Percentiles rank a stretch among this genome's conserved stretches.
These are phyloP conservation scores for Drosophila neocordata DNA, from an alignment of 1,140 invertebrate genomes.

Conservation along the genomic window DNA sequence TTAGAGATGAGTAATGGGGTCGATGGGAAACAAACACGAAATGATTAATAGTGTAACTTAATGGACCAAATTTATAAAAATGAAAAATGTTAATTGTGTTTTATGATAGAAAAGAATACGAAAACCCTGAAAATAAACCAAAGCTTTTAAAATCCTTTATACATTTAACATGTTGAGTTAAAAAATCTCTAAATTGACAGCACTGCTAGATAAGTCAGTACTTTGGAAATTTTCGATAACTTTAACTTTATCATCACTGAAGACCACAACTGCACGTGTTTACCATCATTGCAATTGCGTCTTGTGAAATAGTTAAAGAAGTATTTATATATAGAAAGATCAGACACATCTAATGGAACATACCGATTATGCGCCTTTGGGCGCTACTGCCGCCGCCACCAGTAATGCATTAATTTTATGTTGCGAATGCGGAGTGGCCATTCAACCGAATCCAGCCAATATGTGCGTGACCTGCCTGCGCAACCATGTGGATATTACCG, in stretches of 20 bases:
- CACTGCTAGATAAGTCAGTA: background rate
- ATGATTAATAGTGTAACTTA: too few relatives aligned
- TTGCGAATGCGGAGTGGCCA: slow-evolving; percentile 91
- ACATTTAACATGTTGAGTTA: background rate
- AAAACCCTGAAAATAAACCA: too few relatives aligned
- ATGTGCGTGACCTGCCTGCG: slow-evolving; percentile 98
- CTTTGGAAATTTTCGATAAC: background rate
- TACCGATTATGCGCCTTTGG: slow-evolving; percentile 44
- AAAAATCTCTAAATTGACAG: background rate
- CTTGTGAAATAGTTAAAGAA: slow-evolving; percentile 20
- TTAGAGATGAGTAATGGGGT: background rate
- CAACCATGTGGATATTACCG: slow-evolving; percentile 96
- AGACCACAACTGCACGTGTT: slow-evolving; percentile 49
- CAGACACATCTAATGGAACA: slow-evolving; percentile 45
- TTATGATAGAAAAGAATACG: too few relatives aligned
- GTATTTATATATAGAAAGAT: background rate
- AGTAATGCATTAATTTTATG: slow-evolving; percentile 83
- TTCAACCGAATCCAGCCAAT: slow-evolving; percentile 97
- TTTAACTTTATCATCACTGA: background rate
- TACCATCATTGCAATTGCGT: slow-evolving; percentile 37
- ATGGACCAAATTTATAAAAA: too few relatives aligned
- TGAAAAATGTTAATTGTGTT: too few relatives aligned
- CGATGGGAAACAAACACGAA: background rate
- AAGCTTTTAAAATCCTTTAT: too few relatives aligned
- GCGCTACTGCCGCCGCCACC: slow-evolving; percentile 13